These are phyloP conservation scores for Brevimyrus niger DNA, from an alignment of 2,113 vertebrate species.

Conservation along the genomic window DNA sequence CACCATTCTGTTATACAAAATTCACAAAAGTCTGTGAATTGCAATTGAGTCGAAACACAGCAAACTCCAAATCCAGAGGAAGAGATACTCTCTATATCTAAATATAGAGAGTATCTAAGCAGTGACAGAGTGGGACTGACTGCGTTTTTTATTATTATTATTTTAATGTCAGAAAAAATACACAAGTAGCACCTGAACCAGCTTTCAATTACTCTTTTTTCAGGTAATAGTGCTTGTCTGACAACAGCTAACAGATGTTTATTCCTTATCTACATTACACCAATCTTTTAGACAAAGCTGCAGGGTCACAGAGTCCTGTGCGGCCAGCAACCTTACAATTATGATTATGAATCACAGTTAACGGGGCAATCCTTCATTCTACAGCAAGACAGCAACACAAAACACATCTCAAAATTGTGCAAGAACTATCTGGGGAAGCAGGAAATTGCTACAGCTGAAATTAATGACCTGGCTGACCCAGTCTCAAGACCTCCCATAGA, in stretches of 20 bases:
- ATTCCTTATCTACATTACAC: background rate
- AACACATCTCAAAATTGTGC: background rate
- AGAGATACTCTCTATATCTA: background rate
- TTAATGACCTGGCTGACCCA: background rate
- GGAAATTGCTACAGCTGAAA: background rate
- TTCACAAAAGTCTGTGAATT: background rate
- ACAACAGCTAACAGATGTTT: background rate
- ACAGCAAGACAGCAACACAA: background rate
- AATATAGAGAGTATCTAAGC: background rate
- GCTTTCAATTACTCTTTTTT: background rate
- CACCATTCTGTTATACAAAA: background rate
- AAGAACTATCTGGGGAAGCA: background rate
- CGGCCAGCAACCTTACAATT: background rate
- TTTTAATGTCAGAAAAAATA: background rate
- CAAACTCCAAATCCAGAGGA: background rate
- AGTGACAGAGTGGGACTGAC: background rate
- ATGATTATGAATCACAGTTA: background rate
- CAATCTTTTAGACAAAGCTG: background rate
- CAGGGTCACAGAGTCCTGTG: background rate
- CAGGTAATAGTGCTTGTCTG: background rate
- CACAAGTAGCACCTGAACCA: background rate
- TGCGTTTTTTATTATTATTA: background rate
- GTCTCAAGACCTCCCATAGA: background rate
- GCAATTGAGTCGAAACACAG: background rate
- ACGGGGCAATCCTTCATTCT: background rate